Evolutionary conservation across 92 coral and sea anemone species (phyloP), one percentile per base, ranked within the genome.

Genomic region (Epizoanthus illoricatus): DNA sequence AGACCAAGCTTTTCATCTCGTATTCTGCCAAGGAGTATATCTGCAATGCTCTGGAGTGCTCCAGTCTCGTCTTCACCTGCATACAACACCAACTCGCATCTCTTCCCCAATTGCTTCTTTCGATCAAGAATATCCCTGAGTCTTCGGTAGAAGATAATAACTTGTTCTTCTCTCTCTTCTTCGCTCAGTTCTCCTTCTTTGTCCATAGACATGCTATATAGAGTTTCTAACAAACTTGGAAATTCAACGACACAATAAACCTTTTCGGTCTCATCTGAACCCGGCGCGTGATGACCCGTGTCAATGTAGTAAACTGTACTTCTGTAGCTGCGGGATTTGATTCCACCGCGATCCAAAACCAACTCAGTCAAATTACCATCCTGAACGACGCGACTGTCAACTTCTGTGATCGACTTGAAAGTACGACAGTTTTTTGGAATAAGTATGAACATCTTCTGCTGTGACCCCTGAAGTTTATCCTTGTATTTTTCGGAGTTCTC

Each of bases 391-490:
- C 83, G 60, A 0, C 0, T 0, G 63, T 88, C 93, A n/a, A 80
- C 85, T 1, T 85, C 83, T 0, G 42, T 12, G 61, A 90, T 74
- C 23, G 9, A 67, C 3, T 76, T 76, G 43, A 21, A 72, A 1
- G 88, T 72, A 19, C 52, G 84, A 65, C 97, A 90, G 19, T 79
- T 86, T 65, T 86, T 87, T 0, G 97, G 97, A 21, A 93, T n/a
- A 20, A 93, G 69, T 52, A 93, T 93, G 71, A 89, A 93, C 45
- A 93, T 72, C 74, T 90, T 90, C 39, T 80, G 76, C 33, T 75
- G 69, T 2, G 83, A 43, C 10, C 88, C 80, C 47, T 74, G 43
- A 65, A 79, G 47, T 42, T 18, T 73, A 52, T 52, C 56, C 21
- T 85, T 71, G 65, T 17, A 66, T 21, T 68, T 7, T 5, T 7